Evolutionary conservation across 2,888 invertebrate genomes (phyloP), one percentile per base, ranked within the genome.

Genomic region (Cheilosia soror): DNA sequence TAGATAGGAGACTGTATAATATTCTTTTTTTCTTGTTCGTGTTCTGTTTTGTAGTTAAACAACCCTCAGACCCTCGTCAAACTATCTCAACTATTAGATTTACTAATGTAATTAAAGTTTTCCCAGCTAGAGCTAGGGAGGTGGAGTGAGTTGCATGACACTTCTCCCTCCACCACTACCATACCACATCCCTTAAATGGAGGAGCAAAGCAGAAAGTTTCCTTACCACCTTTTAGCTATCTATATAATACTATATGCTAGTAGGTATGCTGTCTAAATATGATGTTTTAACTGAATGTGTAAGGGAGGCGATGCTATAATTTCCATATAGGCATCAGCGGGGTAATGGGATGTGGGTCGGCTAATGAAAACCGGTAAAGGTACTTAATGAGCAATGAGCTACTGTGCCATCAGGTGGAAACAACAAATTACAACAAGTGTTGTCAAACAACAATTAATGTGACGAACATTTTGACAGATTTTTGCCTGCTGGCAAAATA

Each of bases 41-140:
- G 49, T 42, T 77, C 60, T 77, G 65, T 71, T 69, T 80, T 84
- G 58, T 66, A 80, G 75, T 84, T 76, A 84, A 84, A 80, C 75
- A 80, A 79, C 71, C 80, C 65, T 71, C 84, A 75, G 65, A 79
- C 84, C 84, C 75, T 75, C 75, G 71, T 75, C 84, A 80, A 84
- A 80, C 84, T 84, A 84, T 79, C 84, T 76, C 75, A 84, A 80
- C 84, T 84, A 84, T 84, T 80, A 84, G 84, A 84, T 84, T 80
- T 80, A 76, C 84, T 84, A 84, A 84, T 84, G 84, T 84, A 84
- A 84, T 84, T 84, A 80, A 84, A 84, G 73, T 84, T 84, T 73
- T 57, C 40, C 44, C 37, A 65, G 51, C 58, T 13, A 42, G 40
- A 31, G 25, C 20, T 13, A 2, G 57, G 31, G 7, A 13, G 47